Percentiles rank a stretch among this genome's conserved stretches.
Conservation (phyloP, 2,797 vertebrate genomes). For the Xenentodon cancila region DNA sequence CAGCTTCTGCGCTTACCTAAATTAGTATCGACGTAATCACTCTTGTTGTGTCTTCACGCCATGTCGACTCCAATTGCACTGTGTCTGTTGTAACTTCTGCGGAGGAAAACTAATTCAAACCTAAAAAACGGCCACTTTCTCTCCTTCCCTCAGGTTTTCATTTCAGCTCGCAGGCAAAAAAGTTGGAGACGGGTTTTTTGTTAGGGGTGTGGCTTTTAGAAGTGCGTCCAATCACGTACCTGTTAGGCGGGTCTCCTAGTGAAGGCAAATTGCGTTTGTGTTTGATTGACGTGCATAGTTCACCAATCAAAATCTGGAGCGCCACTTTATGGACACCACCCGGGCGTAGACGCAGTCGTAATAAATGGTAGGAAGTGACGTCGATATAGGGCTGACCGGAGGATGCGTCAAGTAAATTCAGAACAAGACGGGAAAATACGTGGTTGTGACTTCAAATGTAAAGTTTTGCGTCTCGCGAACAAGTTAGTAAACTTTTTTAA, state of each 20-base stretch:
- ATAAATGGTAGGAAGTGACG: conserved; percentile 68
- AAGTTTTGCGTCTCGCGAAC: too few species aligned
- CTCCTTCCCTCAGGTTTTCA: conserved; percentile 64
- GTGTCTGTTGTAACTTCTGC: conserved; percentile 27
- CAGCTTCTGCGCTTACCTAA: conserved; percentile 68
- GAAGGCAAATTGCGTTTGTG: accelerated
- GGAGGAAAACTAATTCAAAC: conserved; percentile 39
- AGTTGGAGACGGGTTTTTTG: conserved; percentile 46
- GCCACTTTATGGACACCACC: conserved; percentile 11
- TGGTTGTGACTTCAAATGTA: too few species aligned
- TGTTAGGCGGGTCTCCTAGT: conserved; percentile 22
- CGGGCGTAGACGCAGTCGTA: conserved; percentile 7
- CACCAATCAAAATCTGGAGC: conserved; percentile 60
- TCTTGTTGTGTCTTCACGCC: conserved; percentile 53
- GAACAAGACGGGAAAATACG: too few species aligned
- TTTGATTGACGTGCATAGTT: conserved; percentile 29
- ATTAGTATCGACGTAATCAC: conserved; percentile 27
- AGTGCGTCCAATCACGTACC: conserved; percentile 54
- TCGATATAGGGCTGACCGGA: not conserved
- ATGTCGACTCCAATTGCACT: conserved; percentile 45
- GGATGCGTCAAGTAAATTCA: not conserved
- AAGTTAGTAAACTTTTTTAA: too few species aligned
- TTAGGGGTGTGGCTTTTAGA: conserved; percentile 35
- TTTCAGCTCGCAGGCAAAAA: conserved; percentile 55
- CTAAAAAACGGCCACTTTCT: conserved; percentile 51